Evolutionary conservation across 1,140 invertebrate genomes (phyloP), one percentile per base, ranked within the genome.

Genomic region (Dysdera silvatica): DNA sequence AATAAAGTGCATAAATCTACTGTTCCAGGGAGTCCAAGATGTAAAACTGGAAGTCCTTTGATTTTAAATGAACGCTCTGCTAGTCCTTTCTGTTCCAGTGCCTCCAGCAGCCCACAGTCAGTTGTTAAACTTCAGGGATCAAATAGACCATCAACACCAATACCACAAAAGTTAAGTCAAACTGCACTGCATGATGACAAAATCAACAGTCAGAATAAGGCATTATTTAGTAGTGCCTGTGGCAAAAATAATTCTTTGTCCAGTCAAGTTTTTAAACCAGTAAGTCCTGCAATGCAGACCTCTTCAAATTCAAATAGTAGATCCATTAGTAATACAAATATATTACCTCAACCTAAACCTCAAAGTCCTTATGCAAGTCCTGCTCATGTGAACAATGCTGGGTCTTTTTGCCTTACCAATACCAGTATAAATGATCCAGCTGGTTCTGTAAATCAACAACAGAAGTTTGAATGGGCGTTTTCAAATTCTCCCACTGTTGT

Each of bases 61-160:
- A 12, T 63, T n/a, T 55, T 66, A 49, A 33, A 33, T 53, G 62
- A 65, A 35, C 61, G 67, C 43, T 62, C 65, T 41, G 53, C 61
- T 61, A 66, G 58, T 68, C 65, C 61, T 31, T 66, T 69, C 31
- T 68, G 67, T 56, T 70, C 61, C 58, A 67, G 69, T 70, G 61
- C 61, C 33, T 69, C 68, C 23, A 67, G 60, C 29, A 69, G 68
- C 37, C 68, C 68, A 47, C 20, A 54, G 41, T 60, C 58, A 54
- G 37, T 33, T 49, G 16, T 43, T 48, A 29, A 40, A 35, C 45
- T 51, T 62, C 59, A 65, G 45, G 61, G 61, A 49, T 53, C 62
- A 57, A 65, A 37, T 35, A 49, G 48, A 58, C 16, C 54, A 51
- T 35, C 61, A 16, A 51, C 57, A 47, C 54, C 62, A 58, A 63